Evolutionary conservation across 1,140 invertebrate species (phyloP).

Genomic region (Aporrectodea caliginosa): DNA sequence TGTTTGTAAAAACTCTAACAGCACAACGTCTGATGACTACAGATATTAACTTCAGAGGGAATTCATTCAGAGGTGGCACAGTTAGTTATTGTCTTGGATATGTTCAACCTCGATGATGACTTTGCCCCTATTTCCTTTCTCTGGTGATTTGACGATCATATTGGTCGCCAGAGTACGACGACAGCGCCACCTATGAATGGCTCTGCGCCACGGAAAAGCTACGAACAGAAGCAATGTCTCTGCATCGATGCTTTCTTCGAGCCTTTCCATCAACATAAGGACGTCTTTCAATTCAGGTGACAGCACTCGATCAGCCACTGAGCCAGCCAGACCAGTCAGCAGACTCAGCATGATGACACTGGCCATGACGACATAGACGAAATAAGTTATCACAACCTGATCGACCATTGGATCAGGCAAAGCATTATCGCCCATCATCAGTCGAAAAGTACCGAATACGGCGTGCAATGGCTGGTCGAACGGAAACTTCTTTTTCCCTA

Average conservation of each 20-base stretch:
- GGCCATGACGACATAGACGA: neutral
- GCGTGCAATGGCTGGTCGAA: neutral
- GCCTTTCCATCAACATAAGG: neutral
- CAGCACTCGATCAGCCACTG: neutral
- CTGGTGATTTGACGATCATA: too few species aligned
- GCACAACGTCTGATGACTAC: too few species aligned
- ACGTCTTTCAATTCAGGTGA: neutral
- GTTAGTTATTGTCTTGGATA: too few species aligned
- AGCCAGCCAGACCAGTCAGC: neutral
- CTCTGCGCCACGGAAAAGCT: too few species aligned
- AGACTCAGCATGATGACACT: neutral
- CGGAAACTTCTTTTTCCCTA: neutral
- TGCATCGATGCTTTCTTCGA: neutral
- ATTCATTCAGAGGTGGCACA: too few species aligned
- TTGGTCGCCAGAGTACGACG: too few species aligned
- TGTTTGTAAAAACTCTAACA: too few species aligned
- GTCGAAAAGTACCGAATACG: neutral
- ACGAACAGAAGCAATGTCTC: too few species aligned
- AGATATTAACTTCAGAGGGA: too few species aligned
- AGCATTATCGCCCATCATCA: neutral
- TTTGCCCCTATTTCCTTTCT: too few species aligned
- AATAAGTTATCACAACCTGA: neutral
- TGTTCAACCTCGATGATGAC: too few species aligned
- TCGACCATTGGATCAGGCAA: neutral
- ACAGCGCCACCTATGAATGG: too few species aligned